Base-by-base conservation (phyloP, 2,113 vertebrate species). In the Elgaria multicarinata region DNA sequence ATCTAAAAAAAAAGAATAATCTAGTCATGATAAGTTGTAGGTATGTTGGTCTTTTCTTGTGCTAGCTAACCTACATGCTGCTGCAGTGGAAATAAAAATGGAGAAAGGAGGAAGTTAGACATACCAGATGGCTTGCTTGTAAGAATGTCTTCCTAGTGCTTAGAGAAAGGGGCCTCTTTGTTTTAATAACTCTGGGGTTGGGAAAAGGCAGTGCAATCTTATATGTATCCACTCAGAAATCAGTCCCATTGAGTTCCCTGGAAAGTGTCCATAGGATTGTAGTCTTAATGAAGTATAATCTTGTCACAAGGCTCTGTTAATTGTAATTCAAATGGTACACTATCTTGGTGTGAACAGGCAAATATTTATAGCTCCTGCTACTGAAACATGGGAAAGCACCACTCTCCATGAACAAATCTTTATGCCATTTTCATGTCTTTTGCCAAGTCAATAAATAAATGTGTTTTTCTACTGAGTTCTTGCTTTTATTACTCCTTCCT, bases 371-470 rank as follows among this genome's bases (percentile, higher is more conserved):
- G 39, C 31, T 72, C 28, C 7, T 39, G 10, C 39, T 24, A 86
- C 24, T 55, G 16, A 33, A n/a, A 42, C 12, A 71, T 8, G 31
- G 58, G 33, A 67, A 28, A 71, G 8, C 12, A 62, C 33, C 9
- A 36, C 18, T 58, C 7, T 5, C 18, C n/a, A 26, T 26, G 28
- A 10, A 55, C 16, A 33, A 6, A 42, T 88, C 46, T 42, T 7
- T 24, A 55, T 62, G 78, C 66, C 72, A 77, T 53, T 77, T 84
- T 39, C 31, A 75, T 39, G n/a, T 53, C 26, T 50, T 69, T 39
- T 64, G 46, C 55, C 4, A 42, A 74, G 91, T 69, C 69, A 64
- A 36, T 53, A 92, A 96, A 96, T 96, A 96, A 96, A 96, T 1
- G 24, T 13, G 33, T 67, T 42, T 82, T 91, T 94, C 92, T 92